These are phyloP conservation scores for Glandiceps talaboti DNA, from an alignment of 53 echinoderm and acorn worm species.

Conservation along the genomic window DNA sequence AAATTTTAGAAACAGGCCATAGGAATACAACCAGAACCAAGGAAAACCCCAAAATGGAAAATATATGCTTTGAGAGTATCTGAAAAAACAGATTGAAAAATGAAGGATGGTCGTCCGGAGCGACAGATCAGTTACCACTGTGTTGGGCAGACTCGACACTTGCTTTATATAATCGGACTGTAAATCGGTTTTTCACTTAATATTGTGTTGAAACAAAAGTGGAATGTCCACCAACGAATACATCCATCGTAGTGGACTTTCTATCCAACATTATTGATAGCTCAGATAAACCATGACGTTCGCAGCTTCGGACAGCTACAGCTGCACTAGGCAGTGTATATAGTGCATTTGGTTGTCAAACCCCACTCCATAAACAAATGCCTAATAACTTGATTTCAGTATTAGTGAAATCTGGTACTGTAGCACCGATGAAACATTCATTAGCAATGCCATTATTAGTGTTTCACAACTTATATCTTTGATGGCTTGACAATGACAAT, in stretches of 20 bases:
- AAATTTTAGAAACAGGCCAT: constrained; percentile 8
- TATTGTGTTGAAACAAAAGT: constrained; percentile 7
- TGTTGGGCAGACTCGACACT: constrained; percentile 17
- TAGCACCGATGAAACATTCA: constrained; percentile 21
- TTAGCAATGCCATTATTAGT: neutral
- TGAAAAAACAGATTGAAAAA: constrained; percentile 1
- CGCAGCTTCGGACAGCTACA: neutral
- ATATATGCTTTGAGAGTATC: constrained; percentile 16
- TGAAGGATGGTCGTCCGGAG: constrained; percentile 8
- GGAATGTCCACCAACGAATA: neutral
- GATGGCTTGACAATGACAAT: neutral
- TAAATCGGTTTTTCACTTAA: neutral
- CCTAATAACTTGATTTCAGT: constrained; percentile 6
- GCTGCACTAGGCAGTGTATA: neutral
- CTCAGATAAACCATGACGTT: constrained; percentile 1
- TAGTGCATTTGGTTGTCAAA: neutral
- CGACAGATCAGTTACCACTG: constrained; percentile 6
- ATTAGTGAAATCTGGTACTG: constrained; percentile 9
- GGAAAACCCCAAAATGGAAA: constrained; percentile 8
- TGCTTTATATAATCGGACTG: neutral
- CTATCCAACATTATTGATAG: constrained; percentile 3
- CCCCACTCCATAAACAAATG: constrained; percentile 1
- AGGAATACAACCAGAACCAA: constrained; percentile 11
- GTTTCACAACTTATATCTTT: neutral
- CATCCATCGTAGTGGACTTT: constrained; percentile 13